Conservation (phyloP, 2,113 vertebrate genomes). For the Acrocephalus kingi region DNA sequence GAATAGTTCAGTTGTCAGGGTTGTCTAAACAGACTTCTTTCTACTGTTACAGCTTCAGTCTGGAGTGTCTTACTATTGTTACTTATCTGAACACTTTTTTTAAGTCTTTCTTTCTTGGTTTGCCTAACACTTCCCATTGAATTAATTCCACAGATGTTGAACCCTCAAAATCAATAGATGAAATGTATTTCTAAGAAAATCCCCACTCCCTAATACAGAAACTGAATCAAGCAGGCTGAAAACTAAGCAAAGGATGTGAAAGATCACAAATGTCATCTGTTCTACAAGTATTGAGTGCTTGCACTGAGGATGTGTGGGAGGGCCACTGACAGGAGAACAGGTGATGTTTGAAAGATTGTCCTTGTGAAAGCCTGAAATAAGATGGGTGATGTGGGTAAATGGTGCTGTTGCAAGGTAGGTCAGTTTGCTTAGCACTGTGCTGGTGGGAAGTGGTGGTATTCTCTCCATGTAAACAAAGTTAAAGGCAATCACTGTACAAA, state of each 20-base stretch:
- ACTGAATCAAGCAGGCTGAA: not conserved
- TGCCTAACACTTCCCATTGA: not conserved
- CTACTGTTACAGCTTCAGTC: not conserved
- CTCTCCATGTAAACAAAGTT: not conserved
- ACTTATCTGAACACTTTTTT: not conserved
- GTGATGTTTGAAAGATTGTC: not conserved
- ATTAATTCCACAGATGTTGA: not conserved
- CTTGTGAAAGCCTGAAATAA: not conserved
- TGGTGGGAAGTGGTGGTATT: not conserved
- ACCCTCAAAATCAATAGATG: not conserved
- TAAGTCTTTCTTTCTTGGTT: not conserved
- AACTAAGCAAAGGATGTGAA: not conserved
- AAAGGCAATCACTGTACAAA: not conserved
- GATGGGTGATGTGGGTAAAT: not conserved
- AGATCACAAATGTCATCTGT: not conserved
- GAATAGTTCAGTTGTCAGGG: not conserved
- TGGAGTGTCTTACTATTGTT: not conserved
- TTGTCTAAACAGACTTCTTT: not conserved
- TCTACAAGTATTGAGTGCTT: not conserved
- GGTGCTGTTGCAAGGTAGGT: not conserved
- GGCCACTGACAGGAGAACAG: not conserved
- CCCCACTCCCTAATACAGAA: not conserved
- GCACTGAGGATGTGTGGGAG: not conserved
- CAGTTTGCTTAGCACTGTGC: not conserved
- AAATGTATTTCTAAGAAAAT: not conserved